These are phyloP conservation scores for Venusia cambrica DNA, from an alignment of 2,888 invertebrate species.

Conservation along the genomic window DNA sequence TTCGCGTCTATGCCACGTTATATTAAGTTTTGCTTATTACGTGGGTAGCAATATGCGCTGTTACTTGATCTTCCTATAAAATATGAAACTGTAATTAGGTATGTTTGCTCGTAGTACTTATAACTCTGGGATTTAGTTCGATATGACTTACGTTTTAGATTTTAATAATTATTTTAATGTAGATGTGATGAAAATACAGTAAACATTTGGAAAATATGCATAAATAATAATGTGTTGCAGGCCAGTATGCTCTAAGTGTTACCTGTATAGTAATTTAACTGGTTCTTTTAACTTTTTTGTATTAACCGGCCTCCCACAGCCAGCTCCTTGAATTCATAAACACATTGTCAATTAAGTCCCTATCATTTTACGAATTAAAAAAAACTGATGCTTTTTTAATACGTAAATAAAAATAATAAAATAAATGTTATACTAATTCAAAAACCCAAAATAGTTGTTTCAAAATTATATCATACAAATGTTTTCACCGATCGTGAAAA, in stretches of 20 bases:
- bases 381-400: too few relatives aligned
- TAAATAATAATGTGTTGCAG: conserved; percentile 7
- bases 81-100: conserved; percentile 33
- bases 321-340: too few relatives aligned
- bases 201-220: conserved; percentile 14
- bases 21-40: conserved; percentile 31
- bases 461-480: too few relatives aligned
- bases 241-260: conserved; percentile 20
- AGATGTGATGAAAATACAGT: conserved; percentile 17
- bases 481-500: too few relatives aligned
- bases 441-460: too few relatives aligned
- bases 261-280: conserved; percentile 13
- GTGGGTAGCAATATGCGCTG: conserved; percentile 23
- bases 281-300: too few relatives aligned
- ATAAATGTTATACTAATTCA: too few relatives aligned
- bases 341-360: too few relatives aligned
- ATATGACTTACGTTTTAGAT: conserved; percentile 19
- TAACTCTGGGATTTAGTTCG: conserved; percentile 37
- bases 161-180: conserved; percentile 21
- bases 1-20: conserved; percentile 23
- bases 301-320: too few relatives aligned
- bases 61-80: conserved; percentile 34
- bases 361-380: too few relatives aligned
- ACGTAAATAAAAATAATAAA: too few relatives aligned
- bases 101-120: conserved; percentile 45